These are phyloP conservation scores for Ellobius talpinus DNA, from an alignment of 2,113 vertebrate species.

Conservation along the genomic window DNA sequence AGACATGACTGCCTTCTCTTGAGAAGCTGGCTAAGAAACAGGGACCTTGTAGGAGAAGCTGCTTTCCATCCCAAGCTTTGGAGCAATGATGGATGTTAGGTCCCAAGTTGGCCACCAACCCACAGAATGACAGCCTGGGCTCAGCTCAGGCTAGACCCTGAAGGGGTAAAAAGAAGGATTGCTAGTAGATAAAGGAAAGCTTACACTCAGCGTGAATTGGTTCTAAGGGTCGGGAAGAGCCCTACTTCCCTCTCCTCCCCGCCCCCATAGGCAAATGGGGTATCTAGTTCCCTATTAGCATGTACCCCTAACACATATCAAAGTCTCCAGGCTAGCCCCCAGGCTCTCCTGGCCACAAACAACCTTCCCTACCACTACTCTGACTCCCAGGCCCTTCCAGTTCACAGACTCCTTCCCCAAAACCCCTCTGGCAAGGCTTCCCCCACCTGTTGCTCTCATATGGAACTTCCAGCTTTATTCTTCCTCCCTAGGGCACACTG, in stretches of 20 bases:
- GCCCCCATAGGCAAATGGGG: not conserved
- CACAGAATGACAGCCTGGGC: not conserved
- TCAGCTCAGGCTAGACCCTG: not conserved
- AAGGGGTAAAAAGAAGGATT: not conserved
- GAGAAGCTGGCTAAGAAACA: not conserved
- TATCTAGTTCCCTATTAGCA: too few relatives aligned
- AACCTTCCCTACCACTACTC: not conserved
- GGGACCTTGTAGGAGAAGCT: not conserved
- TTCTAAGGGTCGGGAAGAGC: not conserved
- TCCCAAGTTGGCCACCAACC: too few relatives aligned
- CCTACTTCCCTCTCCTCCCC: not conserved
- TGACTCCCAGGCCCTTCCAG: not conserved
- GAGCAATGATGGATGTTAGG: not conserved
- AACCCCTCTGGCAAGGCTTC: not conserved
- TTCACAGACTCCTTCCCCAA: not conserved
- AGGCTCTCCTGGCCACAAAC: not conserved
- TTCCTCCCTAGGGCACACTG: not conserved
- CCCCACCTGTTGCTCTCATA: not conserved
- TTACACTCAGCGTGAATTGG: not conserved
- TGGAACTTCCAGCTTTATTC: not conserved
- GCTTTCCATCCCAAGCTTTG: not conserved
- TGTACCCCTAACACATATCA: not conserved
- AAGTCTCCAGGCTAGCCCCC: not conserved
- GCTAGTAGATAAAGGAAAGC: too few relatives aligned
- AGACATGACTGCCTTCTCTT: not conserved